A percentile compares a stretch with the other conserved stretches of the same genome.
phyloP scores from a whole-genome alignment of 2,797 vertebrate species.

The Mustela erminea region DNA sequence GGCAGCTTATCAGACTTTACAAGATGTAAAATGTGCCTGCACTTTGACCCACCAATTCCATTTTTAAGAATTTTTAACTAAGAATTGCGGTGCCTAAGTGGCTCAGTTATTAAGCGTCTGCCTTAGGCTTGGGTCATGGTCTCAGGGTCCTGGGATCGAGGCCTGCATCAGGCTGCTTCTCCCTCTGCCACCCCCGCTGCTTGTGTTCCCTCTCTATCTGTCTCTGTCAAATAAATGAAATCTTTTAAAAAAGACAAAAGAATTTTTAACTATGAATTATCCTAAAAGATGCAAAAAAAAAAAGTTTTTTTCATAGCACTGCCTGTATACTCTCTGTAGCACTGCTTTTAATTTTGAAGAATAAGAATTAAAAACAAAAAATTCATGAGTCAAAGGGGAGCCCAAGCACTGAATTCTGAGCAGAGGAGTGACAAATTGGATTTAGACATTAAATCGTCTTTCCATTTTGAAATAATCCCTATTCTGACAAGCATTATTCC shows the following conservation, averaged over 20 bases:
- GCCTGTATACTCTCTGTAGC: neutral
- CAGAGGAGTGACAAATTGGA: neutral
- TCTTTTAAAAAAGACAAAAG: too few species aligned
- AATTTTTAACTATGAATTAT: neutral
- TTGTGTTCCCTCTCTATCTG: too few species aligned
- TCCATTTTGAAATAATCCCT: neutral
- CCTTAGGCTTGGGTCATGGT: too few species aligned
- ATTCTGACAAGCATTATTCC: neutral
- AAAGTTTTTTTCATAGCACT: neutral
- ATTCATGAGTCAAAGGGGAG: neutral
- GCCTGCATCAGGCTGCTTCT: too few species aligned
- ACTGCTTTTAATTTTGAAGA: neutral
- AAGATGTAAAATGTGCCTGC: neutral
- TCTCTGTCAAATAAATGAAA: too few species aligned
- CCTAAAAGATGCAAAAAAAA: neutral
- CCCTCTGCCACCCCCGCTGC: too few species aligned
- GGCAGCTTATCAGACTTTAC: neutral
- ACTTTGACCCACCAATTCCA: neutral
- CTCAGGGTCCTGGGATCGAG: too few species aligned
- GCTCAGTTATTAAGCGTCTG: too few species aligned
- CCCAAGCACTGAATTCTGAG: neutral
- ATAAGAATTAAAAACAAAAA: neutral
- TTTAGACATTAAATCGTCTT: neutral
- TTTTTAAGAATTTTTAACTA: slow-evolving; percentile 35
- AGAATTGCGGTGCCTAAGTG: neutral